These are phyloP conservation scores for Polydesmus complanatus DNA, from an alignment of 2,888 invertebrate genomes.

Conservation along the genomic window DNA sequence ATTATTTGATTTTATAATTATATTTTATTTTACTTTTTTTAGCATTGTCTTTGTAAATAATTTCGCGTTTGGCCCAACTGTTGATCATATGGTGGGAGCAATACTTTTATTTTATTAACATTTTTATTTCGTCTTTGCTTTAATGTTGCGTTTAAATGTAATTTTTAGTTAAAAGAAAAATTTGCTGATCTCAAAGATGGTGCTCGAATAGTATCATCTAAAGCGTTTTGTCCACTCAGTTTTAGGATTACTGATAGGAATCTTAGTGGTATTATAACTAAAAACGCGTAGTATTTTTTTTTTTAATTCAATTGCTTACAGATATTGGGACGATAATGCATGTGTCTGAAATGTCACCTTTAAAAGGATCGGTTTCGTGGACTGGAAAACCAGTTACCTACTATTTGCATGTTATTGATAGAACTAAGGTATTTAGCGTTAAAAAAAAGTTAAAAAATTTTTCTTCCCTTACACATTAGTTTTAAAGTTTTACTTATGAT, in stretches of 20 bases:
- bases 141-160: not conserved
- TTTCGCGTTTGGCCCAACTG: constrained; percentile 95
- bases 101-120: not conserved
- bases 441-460: not conserved
- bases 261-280: constrained; percentile 53
- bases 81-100: constrained; percentile 58
- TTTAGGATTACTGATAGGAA: constrained; percentile 96
- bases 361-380: constrained; percentile 95
- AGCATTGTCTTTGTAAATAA: constrained; percentile 96
- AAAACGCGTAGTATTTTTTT: constrained; percentile 5
- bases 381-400: constrained; percentile 97
- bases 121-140: constrained; percentile 14
- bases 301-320: constrained; percentile 28
- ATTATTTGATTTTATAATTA: not conserved
- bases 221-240: constrained; percentile 96
- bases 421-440: constrained; percentile 52
- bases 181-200: constrained; percentile 93
- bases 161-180: constrained; percentile 67
- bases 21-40: constrained; percentile 15
- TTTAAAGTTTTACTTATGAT: constrained; percentile 1
- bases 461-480: not conserved
- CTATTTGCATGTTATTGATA: constrained; percentile 94
- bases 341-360: constrained; percentile 87
- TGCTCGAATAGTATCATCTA: constrained; percentile 93
- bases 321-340: constrained; percentile 98